Evolutionary conservation across 2,888 invertebrate genomes (phyloP).

Genomic region (Noctuana brunneofusca): DNA sequence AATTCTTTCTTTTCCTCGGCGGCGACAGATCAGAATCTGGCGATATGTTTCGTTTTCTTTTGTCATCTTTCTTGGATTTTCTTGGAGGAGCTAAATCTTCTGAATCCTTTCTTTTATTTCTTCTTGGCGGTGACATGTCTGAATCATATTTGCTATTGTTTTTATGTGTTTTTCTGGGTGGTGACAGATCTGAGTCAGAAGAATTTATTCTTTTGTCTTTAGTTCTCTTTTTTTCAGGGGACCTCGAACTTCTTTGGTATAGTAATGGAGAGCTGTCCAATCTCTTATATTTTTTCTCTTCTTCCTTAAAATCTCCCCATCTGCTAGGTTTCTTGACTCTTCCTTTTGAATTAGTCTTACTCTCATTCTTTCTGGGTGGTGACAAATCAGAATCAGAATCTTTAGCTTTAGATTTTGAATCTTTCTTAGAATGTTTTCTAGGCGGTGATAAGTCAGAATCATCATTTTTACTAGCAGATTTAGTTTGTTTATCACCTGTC

Average conservation of each 20-base stretch:
- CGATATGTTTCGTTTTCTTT: conserved; percentile 20
- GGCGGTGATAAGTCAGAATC: conserved; percentile 47
- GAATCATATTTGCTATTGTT: conserved; percentile 38
- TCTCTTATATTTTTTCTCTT: conserved; percentile 33
- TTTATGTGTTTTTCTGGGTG: conserved; percentile 44
- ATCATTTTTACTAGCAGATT: conserved; percentile 38
- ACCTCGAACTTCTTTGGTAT: conserved; percentile 33
- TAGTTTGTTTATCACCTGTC: conserved; percentile 34
- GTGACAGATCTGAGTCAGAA: conserved; percentile 44
- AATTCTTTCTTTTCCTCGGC: conserved; percentile 47
- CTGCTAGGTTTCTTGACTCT: conserved; percentile 52
- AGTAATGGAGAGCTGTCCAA: conserved; percentile 17
- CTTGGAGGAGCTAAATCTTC: conserved; percentile 38
- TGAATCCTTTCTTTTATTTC: conserved; percentile 39
- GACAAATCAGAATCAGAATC: conserved; percentile 45
- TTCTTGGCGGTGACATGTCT: conserved; percentile 44
- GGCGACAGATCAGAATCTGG: conserved; percentile 54
- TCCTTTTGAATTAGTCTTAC: conserved; percentile 41
- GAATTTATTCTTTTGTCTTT: conserved; percentile 35
- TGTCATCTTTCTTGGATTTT: conserved; percentile 29
- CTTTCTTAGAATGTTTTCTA: conserved; percentile 44
- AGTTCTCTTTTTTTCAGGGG: conserved; percentile 37
- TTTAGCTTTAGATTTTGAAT: conserved; percentile 37
- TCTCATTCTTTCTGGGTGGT: conserved; percentile 47
- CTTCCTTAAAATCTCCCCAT: conserved; percentile 50